Base-by-base conservation (phyloP, 2,797 vertebrate species). In the Rousettus madagascariensis region DNA sequence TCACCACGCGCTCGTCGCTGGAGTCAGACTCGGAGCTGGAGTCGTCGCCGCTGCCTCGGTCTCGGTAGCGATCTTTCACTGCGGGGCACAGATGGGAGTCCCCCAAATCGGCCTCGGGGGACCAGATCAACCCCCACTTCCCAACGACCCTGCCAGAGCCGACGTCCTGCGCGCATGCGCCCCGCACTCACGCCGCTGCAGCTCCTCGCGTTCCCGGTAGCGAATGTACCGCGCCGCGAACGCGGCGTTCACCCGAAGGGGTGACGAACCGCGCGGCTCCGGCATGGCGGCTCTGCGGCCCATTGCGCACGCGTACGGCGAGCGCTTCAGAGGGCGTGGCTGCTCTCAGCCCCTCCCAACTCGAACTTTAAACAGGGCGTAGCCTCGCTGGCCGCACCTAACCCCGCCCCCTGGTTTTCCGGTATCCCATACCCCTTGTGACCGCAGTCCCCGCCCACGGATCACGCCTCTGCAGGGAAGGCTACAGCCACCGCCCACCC, bases 51-150 rank as follows among this genome's bases (percentile, higher is more conserved):
- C 97, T 84, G 0, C 68, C 98, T 61, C 46, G 36, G 97, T 99
- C 98, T 38, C 99, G 99, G 80, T 99, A 99, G 2, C 99, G 99
- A 91, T 99, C 99, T 97, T 99, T 99, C 53, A 99, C 99, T 99
- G 97, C 6, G 28, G 90, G 38, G 8, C 57, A 72, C 12, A 86
- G 51, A 46, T 16, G 26, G 24, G 43, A 49, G 10, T 0, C 84
- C 36, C n/a, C 46, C 57, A 0, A 13, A 20, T 92, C 75, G 88
- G 66, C 41, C n/a, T 8, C 22, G 22, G 11, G 8, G 8, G 38
- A 9, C 13, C 66, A 17, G 22, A 49, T 24, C 65, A 11, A 19
- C 11, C 65, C 36, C 24, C 24, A 11, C 8, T 5, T 9, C 59
- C 69, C 20, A 4, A 53, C 11, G 0, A 2, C 36, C 68, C 57